Conservation (phyloP, 2,888 invertebrate genomes). For the Hydrotaea cyrtoneurina region DNA sequence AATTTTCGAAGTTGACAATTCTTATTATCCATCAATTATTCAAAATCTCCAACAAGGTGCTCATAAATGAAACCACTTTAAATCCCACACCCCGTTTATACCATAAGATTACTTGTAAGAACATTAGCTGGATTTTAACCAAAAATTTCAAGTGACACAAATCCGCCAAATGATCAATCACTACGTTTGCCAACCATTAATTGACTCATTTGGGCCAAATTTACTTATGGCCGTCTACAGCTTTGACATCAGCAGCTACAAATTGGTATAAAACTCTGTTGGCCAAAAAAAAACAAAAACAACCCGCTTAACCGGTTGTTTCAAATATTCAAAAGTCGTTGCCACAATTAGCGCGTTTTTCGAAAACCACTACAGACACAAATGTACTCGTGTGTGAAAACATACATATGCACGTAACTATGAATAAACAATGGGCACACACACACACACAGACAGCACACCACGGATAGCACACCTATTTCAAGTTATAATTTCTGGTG, state of each 20-base stretch:
- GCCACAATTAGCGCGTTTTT: background rate
- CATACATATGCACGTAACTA: too few species aligned
- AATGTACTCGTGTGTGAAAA: background rate
- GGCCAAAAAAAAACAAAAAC: background rate
- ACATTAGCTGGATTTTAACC: background rate
- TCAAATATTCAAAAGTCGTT: constrained; percentile 16
- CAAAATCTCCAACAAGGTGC: too few species aligned
- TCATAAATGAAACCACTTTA: too few species aligned
- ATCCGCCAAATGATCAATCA: constrained; percentile 27
- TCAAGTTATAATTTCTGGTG: background rate
- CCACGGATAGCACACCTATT: background rate
- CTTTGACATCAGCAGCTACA: background rate
- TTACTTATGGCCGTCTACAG: background rate
- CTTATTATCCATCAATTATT: too few species aligned
- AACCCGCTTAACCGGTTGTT: background rate
- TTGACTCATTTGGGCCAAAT: background rate
- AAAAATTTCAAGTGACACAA: constrained; percentile 3
- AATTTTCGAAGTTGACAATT: too few species aligned
- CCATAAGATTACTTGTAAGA: background rate
- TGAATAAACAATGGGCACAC: background rate
- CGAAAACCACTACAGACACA: background rate
- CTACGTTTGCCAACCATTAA: background rate
- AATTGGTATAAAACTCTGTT: background rate
- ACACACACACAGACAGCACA: background rate
- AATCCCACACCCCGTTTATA: background rate